phyloP scores from a whole-genome alignment of 2,797 vertebrate species.

The Brotula barbata region DNA sequence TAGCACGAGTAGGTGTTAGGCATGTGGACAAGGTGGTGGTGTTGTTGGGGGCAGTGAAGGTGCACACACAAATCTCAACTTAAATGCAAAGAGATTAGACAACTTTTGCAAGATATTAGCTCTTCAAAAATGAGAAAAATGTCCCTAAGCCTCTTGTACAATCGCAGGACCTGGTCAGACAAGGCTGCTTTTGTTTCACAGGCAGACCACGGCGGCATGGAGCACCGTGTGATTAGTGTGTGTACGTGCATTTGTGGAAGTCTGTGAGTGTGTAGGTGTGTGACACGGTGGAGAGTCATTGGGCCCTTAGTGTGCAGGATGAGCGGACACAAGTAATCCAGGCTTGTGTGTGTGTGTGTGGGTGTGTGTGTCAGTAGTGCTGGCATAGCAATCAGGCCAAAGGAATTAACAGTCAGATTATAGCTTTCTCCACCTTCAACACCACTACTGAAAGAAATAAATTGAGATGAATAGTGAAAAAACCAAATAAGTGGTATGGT shows the following conservation, averaged over 20 bases:
- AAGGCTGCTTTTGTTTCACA: slow-evolving; percentile 88
- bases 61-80: slow-evolving; percentile 85
- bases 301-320: slow-evolving; percentile 60
- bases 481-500: slow-evolving; percentile 4
- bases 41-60: slow-evolving; percentile 38
- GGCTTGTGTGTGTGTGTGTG: slow-evolving; percentile 49
- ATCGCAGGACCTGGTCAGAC: slow-evolving; percentile 80
- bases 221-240: slow-evolving; percentile 52
- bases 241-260: slow-evolving; percentile 41
- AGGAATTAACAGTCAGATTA: slow-evolving; percentile 37
- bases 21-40: slow-evolving; percentile 68
- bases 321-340: slow-evolving; percentile 53
- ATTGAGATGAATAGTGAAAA: background rate
- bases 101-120: slow-evolving; percentile 96
- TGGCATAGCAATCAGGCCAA: slow-evolving; percentile 53
- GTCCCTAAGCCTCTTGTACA: slow-evolving; percentile 90
- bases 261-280: slow-evolving; percentile 27
- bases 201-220: slow-evolving; percentile 33
- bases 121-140: slow-evolving; percentile 99
- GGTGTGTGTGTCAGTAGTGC: slow-evolving; percentile 47
- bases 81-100: slow-evolving; percentile 96
- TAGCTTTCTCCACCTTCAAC: slow-evolving; percentile 2
- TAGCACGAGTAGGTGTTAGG: slow-evolving; percentile 72
- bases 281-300: slow-evolving; percentile 57
- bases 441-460: background rate